Base-by-base conservation (phyloP, 1,140 invertebrate genomes). In the Ceratosolen fusciceps region DNA sequence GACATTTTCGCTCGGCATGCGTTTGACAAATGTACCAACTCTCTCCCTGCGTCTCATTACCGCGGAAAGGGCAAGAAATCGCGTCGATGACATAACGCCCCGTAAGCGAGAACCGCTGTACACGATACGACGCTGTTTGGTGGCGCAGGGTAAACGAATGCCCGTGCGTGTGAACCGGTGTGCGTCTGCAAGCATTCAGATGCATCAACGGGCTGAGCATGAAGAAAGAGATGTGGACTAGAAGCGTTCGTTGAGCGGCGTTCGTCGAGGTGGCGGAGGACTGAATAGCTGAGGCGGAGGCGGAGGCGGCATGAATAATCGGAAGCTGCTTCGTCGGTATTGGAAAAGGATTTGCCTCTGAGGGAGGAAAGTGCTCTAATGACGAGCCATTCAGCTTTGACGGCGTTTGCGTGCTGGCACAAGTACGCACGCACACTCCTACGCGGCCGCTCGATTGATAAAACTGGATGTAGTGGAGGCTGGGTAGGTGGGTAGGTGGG, bases 341-440 rank as follows among this genome's bases (percentile, higher is more conserved):
- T 19, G 34, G 31, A 65, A 77, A 76, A 77, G 49, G 74, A 70
- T 49, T 31, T 77, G 62, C 43, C 24, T 21, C 56, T 37, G 16
- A 49, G 60, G 56, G 49, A 43, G 49, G 54, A 77, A 77, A 71
- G 75, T 70, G 60, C 75, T 60, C 67, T 71, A 71, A 71, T 71
- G 75, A 77, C 49, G 75, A 77, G 67, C 67, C 67, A 77, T 77
- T 77, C 67, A 77, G 0, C 26, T 26, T 19, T 52, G 37, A n/a
- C n/a, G n/a, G n/a, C n/a, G n/a, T n/a, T n/a, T n/a, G n/a, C 31
- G 47, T 5, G 67, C 67, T 9, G 21, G 31, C n/a, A n/a, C n/a
- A n/a, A n/a, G n/a, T n/a, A 39, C 37, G 62, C 21, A 12, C 37
- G 62, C 58, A 14, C 31, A 21, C 49, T 24, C 54, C 24, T 47